Percentiles rank a stretch among this genome's conserved stretches.
phyloP scores from a whole-genome alignment of 2,888 invertebrate genomes.

The Nomada ruficornis region DNA sequence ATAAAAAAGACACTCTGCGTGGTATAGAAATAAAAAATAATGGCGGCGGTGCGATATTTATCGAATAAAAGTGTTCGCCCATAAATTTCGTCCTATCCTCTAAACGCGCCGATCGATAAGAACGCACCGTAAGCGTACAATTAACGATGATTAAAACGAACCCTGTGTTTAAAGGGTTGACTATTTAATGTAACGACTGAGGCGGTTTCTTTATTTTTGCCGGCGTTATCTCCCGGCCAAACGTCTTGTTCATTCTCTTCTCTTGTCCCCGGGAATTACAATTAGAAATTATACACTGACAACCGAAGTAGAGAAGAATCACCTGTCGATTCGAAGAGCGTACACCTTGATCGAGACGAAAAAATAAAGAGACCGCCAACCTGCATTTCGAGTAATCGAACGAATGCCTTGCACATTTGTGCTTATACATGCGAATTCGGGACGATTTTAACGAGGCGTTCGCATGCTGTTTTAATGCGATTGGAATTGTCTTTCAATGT shows the following conservation, averaged over 20 bases:
- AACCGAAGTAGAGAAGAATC: conserved; percentile 33
- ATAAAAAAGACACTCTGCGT: neutral
- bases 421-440: neutral
- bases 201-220: conserved; percentile 7
- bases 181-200: conserved; percentile 14
- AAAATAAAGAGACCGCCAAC: conserved; percentile 39
- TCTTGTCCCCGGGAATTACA: conserved; percentile 28
- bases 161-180: neutral
- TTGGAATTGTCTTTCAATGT: neutral
- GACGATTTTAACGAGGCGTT: conserved; percentile 30
- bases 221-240: neutral
- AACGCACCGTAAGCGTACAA: conserved; percentile 13
- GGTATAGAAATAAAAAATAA: too few relatives aligned
- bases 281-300: conserved; percentile 48
- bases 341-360: conserved; percentile 42
- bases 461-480: neutral
- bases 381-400: conserved; percentile 44
- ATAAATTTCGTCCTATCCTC: conserved; percentile 6
- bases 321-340: conserved; percentile 49
- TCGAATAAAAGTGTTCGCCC: neutral
- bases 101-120: conserved; percentile 14
- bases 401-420: neutral
- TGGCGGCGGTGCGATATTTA: neutral
- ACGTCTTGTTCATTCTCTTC: conserved; percentile 13
- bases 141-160: conserved; percentile 18